phyloP scores from a whole-genome alignment of 2,797 vertebrate species.

The Clarias platycephalus region DNA sequence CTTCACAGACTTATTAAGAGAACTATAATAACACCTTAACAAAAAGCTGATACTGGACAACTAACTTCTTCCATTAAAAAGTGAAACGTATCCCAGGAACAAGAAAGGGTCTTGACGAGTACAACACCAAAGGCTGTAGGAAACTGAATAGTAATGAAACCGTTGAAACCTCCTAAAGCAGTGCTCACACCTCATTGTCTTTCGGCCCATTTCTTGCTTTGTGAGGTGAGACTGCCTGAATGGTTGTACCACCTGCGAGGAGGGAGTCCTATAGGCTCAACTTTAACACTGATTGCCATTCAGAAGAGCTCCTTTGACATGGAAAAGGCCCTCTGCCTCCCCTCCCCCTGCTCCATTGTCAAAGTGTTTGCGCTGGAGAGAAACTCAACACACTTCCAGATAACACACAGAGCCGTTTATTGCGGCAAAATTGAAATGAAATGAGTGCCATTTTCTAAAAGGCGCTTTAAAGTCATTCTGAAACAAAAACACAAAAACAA shows the following conservation, averaged over 20 bases:
- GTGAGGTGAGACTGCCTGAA: slow-evolving; percentile 54
- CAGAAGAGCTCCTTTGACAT: slow-evolving; percentile 51
- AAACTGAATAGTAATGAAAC: slow-evolving; percentile 30
- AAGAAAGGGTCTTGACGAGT: slow-evolving; percentile 26
- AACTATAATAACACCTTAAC: neutral
- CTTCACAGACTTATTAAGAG: neutral
- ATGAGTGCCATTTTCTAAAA: slow-evolving; percentile 8
- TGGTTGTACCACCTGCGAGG: slow-evolving; percentile 36
- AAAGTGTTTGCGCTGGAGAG: slow-evolving; percentile 38
- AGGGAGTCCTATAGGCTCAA: slow-evolving; percentile 25
- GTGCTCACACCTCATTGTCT: slow-evolving; percentile 53
- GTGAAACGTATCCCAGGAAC: slow-evolving; percentile 14
- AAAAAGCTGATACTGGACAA: neutral
- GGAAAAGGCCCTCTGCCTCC: slow-evolving; percentile 38
- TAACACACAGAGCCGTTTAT: slow-evolving; percentile 14
- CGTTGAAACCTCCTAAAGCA: slow-evolving; percentile 33
- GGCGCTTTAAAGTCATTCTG: neutral
- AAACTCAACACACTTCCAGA: slow-evolving; percentile 25
- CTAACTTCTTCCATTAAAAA: neutral
- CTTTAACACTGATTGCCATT: slow-evolving; percentile 37
- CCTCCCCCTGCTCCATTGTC: slow-evolving; percentile 32
- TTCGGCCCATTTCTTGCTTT: slow-evolving; percentile 54
- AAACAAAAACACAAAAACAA: slow-evolving; percentile 3
- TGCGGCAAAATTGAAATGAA: slow-evolving; percentile 20
- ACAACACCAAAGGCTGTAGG: slow-evolving; percentile 15